Base-by-base conservation (phyloP, 1,140 invertebrate genomes). In the Aphelenchoides fujianensis region DNA sequence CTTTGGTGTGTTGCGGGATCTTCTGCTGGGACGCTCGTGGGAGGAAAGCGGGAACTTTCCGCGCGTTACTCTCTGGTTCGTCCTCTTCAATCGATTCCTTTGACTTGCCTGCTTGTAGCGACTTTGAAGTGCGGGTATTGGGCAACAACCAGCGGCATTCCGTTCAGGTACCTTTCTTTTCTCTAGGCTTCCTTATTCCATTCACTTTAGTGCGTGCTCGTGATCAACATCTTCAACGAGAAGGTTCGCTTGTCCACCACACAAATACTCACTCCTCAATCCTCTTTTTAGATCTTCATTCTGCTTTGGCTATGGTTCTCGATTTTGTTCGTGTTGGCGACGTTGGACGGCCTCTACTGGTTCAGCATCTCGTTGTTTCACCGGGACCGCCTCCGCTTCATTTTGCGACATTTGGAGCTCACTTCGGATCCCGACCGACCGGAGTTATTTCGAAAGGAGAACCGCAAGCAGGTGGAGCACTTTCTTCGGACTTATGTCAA, bases 191-290 rank as follows among this genome's bases (percentile, higher is more conserved):
- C 9, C 55, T 27, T 7, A 74, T 3, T 7, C 27, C 19, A 69
- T 76, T 75, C 66, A 69, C 16, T 87, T 59, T 86, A 88, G 72
- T 88, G 87, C 79, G 86, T 87, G 23, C 84, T 88, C 57, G 87
- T 87, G 16, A 88, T 88, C 55, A 88, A 88, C 74, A 82, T 88
- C 30, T 88, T 88, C 79, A 87, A 88, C 78, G 87, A 88, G 78
- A 86, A 86, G n/a, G n/a, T n/a, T n/a, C n/a, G n/a, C n/a, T n/a
- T n/a, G n/a, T n/a, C n/a, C n/a, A n/a, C n/a, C n/a, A n/a, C n/a
- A n/a, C n/a, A n/a, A n/a, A n/a, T n/a, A n/a, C n/a, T n/a, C n/a
- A n/a, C n/a, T n/a, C n/a, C n/a, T n/a, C n/a, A n/a, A n/a, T n/a
- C n/a, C n/a, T n/a, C n/a, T n/a, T n/a, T n/a, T n/a, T n/a, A n/a